Conservation (phyloP, 2,113 vertebrate genomes). For the Xenotilapia leptura region DNA sequence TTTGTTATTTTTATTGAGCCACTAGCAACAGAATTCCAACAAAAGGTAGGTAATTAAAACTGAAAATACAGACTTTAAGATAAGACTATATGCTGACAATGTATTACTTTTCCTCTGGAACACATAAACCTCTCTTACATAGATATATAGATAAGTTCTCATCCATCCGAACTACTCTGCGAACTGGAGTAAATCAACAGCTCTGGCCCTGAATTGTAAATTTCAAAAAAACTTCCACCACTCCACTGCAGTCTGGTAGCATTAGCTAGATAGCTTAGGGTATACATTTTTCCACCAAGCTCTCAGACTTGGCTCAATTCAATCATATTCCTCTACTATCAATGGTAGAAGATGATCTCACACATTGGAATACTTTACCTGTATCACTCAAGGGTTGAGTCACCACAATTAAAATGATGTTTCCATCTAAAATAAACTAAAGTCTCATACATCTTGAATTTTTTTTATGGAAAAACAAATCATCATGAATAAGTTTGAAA, state of each 20-base stretch:
- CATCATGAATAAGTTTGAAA: neutral
- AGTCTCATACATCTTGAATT: neutral
- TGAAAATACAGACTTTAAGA: neutral
- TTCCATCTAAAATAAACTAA: neutral
- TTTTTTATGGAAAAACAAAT: neutral
- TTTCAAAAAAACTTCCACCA: neutral
- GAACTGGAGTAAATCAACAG: neutral
- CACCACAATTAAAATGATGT: neutral
- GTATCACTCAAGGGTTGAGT: neutral
- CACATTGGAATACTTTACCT: neutral
- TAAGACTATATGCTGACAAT: neutral
- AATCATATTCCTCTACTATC: neutral
- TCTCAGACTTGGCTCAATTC: neutral
- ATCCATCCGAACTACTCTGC: neutral
- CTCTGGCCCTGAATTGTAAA: neutral
- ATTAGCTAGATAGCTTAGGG: neutral
- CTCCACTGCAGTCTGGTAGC: neutral
- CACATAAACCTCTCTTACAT: neutral
- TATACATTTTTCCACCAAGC: neutral
- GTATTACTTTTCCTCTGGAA: neutral
- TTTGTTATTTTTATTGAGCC: neutral
- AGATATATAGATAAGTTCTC: neutral
- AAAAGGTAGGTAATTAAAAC: neutral
- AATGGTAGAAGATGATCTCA: neutral
- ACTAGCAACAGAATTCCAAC: neutral